Base-by-base conservation (phyloP, 2,888 invertebrate species). In the Xanthorhoe designata region DNA sequence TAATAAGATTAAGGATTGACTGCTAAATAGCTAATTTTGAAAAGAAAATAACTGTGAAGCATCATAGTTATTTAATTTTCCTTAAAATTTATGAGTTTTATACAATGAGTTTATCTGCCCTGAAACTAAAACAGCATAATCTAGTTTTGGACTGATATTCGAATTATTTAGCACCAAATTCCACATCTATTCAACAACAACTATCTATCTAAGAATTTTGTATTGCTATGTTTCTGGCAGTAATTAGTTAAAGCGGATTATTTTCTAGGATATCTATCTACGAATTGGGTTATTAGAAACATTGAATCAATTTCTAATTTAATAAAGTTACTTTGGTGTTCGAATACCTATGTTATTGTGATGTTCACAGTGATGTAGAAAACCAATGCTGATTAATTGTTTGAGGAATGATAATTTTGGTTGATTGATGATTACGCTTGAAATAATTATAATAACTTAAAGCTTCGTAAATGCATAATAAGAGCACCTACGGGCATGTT, bases 131-230 rank as follows among this genome's bases (percentile, higher is more conserved):
- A 59, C 55, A 50, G 66, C 71, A 60, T 71, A 72, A 77, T 75
- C 78, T 84, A 82, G 77, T 78, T 80, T 85, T 86, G 86, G 87
- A 88, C 87, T 87, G 84, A 82, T 82, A 84, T 81, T 84, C 70
- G 74, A 75, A 78, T 80, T 80, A 83, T 82, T 86, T 91, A 92
- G 91, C 91, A 92, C 92, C 92, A 91, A 91, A 88, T 87, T 85
- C 90, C 87, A 84, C 86, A 86, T 83, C 84, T 87, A 87, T 87
- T 86, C 82, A 79, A 82, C 81, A 81, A 78, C 82, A 81, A 82
- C 85, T 89, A 85, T 74, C 78, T 87, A 85, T 74, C 78, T 87
- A 86, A 78, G 54, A 53, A 66, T 63, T 63, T 66, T 56, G 61
- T 59, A 66, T 62, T 52, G 79, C 79, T 61, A 47, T 15, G 47